Percentiles rank a stretch among this genome's conserved stretches.
Conservation (phyloP, 1,140 invertebrate species). For the Bombyx mori region DNA sequence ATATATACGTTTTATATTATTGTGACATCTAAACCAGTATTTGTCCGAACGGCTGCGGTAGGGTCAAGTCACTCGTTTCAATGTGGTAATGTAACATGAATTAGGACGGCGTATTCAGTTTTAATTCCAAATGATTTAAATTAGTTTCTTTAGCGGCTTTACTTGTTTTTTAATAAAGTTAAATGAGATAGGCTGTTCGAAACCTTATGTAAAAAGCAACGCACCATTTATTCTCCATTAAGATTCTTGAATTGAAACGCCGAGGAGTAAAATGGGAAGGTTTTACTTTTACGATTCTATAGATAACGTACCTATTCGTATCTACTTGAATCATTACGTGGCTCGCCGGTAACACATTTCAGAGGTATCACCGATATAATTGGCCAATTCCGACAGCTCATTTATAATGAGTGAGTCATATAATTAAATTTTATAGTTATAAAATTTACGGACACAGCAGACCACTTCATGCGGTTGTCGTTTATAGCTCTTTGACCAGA, state of each 20-base stretch:
- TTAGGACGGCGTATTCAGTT: constrained; percentile 16
- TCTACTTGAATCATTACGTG: no score
- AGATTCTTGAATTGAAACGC: no score
- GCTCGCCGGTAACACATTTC: neutral
- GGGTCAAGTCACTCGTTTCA: neutral
- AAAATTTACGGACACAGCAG: constrained; percentile 7
- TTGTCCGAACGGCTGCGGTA: no score
- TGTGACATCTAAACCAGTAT: no score
- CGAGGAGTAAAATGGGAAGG: neutral
- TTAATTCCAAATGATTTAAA: constrained; percentile 12
- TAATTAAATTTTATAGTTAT: constrained; percentile 11
- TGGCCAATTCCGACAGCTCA: neutral
- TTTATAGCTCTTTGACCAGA: constrained; percentile 14
- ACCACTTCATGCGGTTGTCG: constrained; percentile 7
- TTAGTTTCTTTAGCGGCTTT: constrained; percentile 1
- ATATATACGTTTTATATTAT: no score
- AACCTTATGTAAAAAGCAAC: no score
- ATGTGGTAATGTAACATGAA: constrained; percentile 12
- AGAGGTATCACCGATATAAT: neutral
- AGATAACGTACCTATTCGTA: neutral
- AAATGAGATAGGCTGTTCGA: no score
- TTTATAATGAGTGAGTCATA: constrained; percentile 7
- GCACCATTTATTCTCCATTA: no score
- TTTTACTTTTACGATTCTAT: neutral
- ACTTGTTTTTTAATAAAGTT: no score